Percentiles rank a stretch among this genome's conserved stretches.
phyloP scores from a whole-genome alignment of 2,888 invertebrate species.

The Hemistola chrysoprasaria region DNA sequence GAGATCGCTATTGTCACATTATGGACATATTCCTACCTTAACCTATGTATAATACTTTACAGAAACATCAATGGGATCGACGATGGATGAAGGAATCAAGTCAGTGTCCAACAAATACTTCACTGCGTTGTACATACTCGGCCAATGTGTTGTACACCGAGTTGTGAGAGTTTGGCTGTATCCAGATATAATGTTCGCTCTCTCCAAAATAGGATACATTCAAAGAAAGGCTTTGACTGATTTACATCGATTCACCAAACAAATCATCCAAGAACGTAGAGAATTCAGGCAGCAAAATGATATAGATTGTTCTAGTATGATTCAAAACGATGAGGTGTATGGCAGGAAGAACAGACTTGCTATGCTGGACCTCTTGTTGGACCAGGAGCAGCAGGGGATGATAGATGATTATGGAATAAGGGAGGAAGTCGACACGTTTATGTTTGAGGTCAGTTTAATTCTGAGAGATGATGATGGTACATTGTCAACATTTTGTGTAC shows the following conservation, averaged over 20 bases:
- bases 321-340: conserved; percentile 33
- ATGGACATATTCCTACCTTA: no score
- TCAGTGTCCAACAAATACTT: conserved; percentile 66
- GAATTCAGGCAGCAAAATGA: conserved; percentile 27
- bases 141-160: conserved; percentile 23
- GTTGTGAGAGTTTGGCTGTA: conserved; percentile 30
- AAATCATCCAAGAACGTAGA: conserved; percentile 67
- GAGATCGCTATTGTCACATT: no score
- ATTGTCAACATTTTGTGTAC: not conserved
- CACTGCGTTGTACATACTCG: conserved; percentile 27
- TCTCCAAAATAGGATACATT: conserved; percentile 12
- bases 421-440: conserved; percentile 87
- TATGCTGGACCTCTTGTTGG: conserved; percentile 84
- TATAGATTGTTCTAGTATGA: conserved; percentile 7
- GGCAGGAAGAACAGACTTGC: conserved; percentile 75
- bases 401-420: conserved; percentile 83
- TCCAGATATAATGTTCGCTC: conserved; percentile 10
- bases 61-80: conserved; percentile 81
- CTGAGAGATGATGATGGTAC: no score
- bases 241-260: conserved; percentile 75
- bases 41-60: no score
- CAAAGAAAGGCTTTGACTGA: conserved; percentile 48
- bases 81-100: conserved; percentile 52
- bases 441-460: conserved; percentile 86
- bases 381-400: conserved; percentile 77